phyloP scores from a whole-genome alignment of 2,888 invertebrate genomes.

The Temnothorax unifasciatus region DNA sequence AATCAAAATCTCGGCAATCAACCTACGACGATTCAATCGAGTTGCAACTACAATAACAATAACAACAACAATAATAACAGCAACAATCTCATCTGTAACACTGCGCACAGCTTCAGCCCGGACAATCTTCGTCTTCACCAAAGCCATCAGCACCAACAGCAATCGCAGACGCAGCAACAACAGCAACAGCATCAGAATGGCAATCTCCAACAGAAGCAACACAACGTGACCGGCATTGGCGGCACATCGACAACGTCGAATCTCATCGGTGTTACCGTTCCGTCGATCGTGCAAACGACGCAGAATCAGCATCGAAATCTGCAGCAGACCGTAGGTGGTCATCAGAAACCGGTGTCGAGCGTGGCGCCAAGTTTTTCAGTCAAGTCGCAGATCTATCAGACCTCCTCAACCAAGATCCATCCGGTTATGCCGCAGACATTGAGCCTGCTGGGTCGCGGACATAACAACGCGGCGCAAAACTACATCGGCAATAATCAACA shows the following conservation, averaged over 20 bases:
- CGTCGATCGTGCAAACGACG: constrained; percentile 74
- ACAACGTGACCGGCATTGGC: constrained; percentile 87
- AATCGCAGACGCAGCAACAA: constrained; percentile 65
- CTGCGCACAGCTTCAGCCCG: constrained; percentile 74
- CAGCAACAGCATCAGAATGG: constrained; percentile 67
- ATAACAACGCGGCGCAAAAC: constrained; percentile 71
- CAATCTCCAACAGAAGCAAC: constrained; percentile 87
- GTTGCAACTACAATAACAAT: constrained; percentile 77
- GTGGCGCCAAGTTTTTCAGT: constrained; percentile 92
- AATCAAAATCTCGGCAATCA: constrained; percentile 75
- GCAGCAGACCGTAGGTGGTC: constrained; percentile 80
- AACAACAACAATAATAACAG: constrained; percentile 77
- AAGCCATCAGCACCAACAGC: constrained; percentile 72
- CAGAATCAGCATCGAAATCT: constrained; percentile 80
- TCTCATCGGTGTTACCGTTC: constrained; percentile 75
- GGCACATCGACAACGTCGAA: constrained; percentile 79
- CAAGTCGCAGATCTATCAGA: constrained; percentile 92
- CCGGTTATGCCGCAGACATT: constrained; percentile 93
- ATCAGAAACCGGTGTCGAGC: constrained; percentile 95
- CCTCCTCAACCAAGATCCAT: constrained; percentile 93
- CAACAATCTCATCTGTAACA: constrained; percentile 68
- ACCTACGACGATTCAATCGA: constrained; percentile 75
- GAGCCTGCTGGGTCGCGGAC: constrained; percentile 84
- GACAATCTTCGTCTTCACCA: constrained; percentile 76
- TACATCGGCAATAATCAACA: constrained; percentile 71